These are phyloP conservation scores for Lasioglossum oenotherae DNA, from an alignment of 2,888 invertebrate species.

Conservation along the genomic window DNA sequence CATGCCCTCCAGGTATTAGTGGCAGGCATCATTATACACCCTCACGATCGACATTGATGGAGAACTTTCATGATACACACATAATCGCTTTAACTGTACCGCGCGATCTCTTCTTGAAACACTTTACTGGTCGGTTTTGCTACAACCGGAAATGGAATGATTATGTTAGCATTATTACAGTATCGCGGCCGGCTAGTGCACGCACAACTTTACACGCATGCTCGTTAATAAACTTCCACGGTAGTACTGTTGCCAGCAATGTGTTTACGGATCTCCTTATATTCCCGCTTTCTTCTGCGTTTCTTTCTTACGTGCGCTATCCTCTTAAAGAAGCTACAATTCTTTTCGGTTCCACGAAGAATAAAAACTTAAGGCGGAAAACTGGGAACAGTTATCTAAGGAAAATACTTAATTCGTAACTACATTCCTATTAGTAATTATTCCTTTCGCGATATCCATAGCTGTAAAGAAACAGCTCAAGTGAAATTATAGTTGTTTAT, in stretches of 20 bases:
- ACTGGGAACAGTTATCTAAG: neutral
- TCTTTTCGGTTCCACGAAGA: conserved; percentile 22
- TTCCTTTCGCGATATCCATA: neutral
- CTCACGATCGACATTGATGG: conserved; percentile 1
- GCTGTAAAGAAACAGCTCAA: neutral
- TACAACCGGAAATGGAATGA: conserved; percentile 17
- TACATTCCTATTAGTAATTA: neutral
- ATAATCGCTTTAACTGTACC: conserved; percentile 3
- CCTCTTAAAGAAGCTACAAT: conserved; percentile 13
- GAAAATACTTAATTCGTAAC: neutral
- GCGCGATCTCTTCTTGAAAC: neutral
- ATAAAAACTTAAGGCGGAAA: neutral
- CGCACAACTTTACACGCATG: neutral
- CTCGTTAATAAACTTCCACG: conserved; percentile 40
- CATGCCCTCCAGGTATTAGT: neutral
- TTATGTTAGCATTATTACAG: conserved; percentile 26
- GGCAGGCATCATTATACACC: neutral
- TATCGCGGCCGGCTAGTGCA: neutral
- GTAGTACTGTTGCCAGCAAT: neutral
- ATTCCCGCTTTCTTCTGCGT: conserved; percentile 23
- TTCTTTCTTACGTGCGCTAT: neutral
- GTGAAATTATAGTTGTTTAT: neutral
- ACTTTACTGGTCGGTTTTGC: conserved; percentile 13
- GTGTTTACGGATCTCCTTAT: conserved; percentile 18
- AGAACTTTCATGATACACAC: neutral